Evolutionary conservation across 2,888 invertebrate genomes (phyloP).

Genomic region (Chymomyza procnemis): DNA sequence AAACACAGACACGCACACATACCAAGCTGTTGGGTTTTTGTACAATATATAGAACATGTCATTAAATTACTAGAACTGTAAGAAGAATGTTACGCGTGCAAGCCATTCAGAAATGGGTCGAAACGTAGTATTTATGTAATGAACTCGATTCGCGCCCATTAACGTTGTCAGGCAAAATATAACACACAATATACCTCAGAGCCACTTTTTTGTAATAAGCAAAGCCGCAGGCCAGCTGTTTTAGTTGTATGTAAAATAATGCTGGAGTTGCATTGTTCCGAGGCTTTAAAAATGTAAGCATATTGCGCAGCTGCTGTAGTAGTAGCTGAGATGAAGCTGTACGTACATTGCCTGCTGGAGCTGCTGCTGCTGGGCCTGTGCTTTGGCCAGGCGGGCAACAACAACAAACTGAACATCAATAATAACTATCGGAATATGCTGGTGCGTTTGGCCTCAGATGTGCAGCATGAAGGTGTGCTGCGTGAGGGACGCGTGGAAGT

Average conservation of each 20-base stretch:
- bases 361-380: slow-evolving; percentile 22
- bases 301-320: neutral
- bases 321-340: neutral
- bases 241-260: neutral
- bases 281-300: slow-evolving; percentile 45
- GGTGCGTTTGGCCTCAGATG: slow-evolving; percentile 55
- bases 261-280: slow-evolving; percentile 25
- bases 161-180: neutral
- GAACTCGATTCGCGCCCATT: neutral
- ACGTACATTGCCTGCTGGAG: slow-evolving; percentile 10
- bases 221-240: neutral
- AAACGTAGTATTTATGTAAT: neutral
- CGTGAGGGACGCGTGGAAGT: slow-evolving; percentile 72
- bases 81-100: neutral
- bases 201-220: neutral
- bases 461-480: slow-evolving; percentile 7
- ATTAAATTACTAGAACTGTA: neutral
- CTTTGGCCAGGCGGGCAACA: neutral
- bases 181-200: neutral
- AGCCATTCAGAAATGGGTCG: neutral
- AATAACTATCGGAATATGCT: slow-evolving; percentile 57
- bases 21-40: slow-evolving; percentile 5
- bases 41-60: neutral
- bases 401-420: slow-evolving; percentile 24
- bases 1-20: slow-evolving; percentile 3